Evolutionary conservation across 1,140 invertebrate genomes (phyloP).

Genomic region (Ptiloglossa arizonensis): DNA sequence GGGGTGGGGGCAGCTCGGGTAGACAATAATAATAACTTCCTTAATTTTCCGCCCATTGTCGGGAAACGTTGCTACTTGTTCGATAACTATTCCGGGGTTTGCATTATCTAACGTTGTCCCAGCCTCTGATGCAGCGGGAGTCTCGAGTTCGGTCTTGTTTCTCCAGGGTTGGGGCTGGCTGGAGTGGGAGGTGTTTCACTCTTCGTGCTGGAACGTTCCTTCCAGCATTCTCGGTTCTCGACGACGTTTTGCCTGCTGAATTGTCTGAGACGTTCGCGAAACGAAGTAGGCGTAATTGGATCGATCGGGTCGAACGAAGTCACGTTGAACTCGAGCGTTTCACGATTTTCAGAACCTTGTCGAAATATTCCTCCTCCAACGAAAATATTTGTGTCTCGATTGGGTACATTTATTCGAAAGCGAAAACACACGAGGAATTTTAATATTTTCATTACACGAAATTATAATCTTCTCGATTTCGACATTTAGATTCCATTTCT

Average conservation of each 20-base stretch:
- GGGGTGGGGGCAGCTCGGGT: background rate
- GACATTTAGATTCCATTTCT: too few relatives aligned
- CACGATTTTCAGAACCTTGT: too few relatives aligned
- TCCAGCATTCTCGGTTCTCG: background rate
- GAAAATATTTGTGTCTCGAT: too few relatives aligned
- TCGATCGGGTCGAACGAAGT: background rate
- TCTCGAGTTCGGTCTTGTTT: conserved; percentile 1
- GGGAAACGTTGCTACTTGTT: conserved; percentile 39
- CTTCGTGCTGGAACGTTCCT: background rate
- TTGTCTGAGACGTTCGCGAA: background rate
- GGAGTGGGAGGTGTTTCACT: background rate
- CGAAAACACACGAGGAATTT: too few relatives aligned
- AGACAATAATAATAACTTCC: conserved; percentile 40
- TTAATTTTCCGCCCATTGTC: conserved; percentile 40
- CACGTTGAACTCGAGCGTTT: too few relatives aligned
- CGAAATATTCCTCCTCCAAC: too few relatives aligned
- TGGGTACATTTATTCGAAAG: too few relatives aligned
- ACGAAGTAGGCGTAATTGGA: background rate
- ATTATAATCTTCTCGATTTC: too few relatives aligned
- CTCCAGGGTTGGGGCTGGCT: background rate
- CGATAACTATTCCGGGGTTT: conserved; percentile 38
- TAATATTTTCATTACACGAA: too few relatives aligned
- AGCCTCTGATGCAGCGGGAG: background rate
- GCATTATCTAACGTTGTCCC: conserved; percentile 20
- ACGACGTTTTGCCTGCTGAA: background rate